Evolutionary conservation across 2,797 vertebrate species (phyloP), one percentile per base, ranked within the genome.

Genomic region (Morus bassanus): DNA sequence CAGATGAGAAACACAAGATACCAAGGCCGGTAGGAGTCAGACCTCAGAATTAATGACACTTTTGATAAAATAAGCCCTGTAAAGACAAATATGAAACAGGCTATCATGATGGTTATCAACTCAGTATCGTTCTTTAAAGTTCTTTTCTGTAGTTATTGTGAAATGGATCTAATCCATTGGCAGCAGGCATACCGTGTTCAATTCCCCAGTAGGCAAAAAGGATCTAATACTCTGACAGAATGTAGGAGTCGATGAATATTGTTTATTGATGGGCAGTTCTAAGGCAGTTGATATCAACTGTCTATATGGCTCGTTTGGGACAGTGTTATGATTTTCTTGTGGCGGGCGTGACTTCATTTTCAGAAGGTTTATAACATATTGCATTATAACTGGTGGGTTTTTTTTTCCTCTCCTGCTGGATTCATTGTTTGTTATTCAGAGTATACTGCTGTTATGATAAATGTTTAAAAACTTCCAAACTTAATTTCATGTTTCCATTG

Each of bases 1-100:
- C 86, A 91, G 77, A 92, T 77, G 75, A 94, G 95, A 88, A 90
- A 46, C 50, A 85, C 80, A 90, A 91, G 30, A 74, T 51, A 67
- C 28, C 24, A 69, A 73, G 93, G 93, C 81, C 61, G 78, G 35
- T 73, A 70, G 22, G 35, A 77, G 23, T 78, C 83, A 96, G 60
- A 65, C 54, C 68, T 91, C 73, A 70, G n/a, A 85, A 72, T 78
- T 94, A 93, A 64, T 68, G 73, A 70, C 48, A 56, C 37, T 83
- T 95, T 53, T 81, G 53, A 72, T 88, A 92, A 94, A 96, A 87
- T 64, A 80, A 91, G 45, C 46, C 33, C 18, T 39, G 41, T 93
- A 75, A 93, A 94, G 43, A 64, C 74, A 84, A 89, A 63, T 86
- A 41, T 3, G 3, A 78, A 95, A 48, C 70, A 88, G 39, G 7